A percentile compares a stretch with the other conserved stretches of the same genome.
These are phyloP conservation scores for Mobula birostris DNA, from an alignment of 2,113 vertebrate genomes.

Conservation along the genomic window DNA sequence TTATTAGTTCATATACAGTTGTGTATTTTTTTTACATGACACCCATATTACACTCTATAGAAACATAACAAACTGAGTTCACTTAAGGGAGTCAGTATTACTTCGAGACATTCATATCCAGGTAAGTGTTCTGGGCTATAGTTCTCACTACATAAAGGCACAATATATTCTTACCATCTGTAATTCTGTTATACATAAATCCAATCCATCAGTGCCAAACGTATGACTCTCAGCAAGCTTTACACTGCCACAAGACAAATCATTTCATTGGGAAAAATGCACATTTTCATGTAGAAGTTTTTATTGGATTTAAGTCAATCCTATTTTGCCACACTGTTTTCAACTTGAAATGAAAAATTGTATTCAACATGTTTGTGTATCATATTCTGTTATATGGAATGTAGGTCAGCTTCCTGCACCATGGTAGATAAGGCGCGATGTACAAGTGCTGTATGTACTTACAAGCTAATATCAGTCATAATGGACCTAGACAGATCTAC, in stretches of 20 bases:
- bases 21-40: background rate
- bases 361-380: slow-evolving; percentile 95
- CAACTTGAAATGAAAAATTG: slow-evolving; percentile 93
- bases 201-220: slow-evolving; percentile 31
- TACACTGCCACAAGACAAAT: slow-evolving; percentile 86
- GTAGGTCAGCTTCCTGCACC: slow-evolving; percentile 99
- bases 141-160: slow-evolving; percentile 40
- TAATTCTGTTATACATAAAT: slow-evolving; percentile 34
- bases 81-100: slow-evolving; percentile 25
- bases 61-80: slow-evolving; percentile 10
- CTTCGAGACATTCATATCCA: slow-evolving; percentile 27
- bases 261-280: slow-evolving; percentile 82
- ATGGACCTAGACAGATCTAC: slow-evolving; percentile 99
- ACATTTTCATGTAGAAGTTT: slow-evolving; percentile 85
- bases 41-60: background rate
- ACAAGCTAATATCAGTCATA: slow-evolving; percentile 99
- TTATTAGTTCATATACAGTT: slow-evolving; percentile 21
- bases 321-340: slow-evolving; percentile 94
- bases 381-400: slow-evolving; percentile 98
- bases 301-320: slow-evolving; percentile 94
- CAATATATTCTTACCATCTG: slow-evolving; percentile 53
- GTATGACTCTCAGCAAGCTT: slow-evolving; percentile 44
- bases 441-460: slow-evolving; percentile 99
- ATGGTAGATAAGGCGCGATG: slow-evolving; percentile 91
- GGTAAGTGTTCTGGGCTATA: slow-evolving; percentile 22